Conservation (phyloP, 2,113 vertebrate genomes). For the Gulo gulo region DNA sequence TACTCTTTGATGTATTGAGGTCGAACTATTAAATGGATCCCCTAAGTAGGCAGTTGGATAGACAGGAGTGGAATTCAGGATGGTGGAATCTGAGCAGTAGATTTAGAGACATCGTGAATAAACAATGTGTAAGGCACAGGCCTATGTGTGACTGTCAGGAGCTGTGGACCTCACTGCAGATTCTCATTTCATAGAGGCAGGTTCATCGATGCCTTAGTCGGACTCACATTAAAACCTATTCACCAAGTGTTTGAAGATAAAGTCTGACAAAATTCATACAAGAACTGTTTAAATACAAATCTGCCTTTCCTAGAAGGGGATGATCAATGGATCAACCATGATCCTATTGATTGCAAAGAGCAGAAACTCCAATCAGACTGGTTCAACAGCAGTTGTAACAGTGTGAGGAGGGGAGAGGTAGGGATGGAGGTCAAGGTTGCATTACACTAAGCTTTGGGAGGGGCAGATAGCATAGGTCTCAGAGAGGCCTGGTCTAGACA, state of each 20-base stretch:
- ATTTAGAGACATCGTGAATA: neutral
- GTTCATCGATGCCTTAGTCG: neutral
- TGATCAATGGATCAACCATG: neutral
- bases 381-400: no score
- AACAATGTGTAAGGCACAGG: rapidly evolving
- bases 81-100: neutral
- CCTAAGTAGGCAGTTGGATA: neutral
- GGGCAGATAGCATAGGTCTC: neutral
- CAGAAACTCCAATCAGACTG: neutral
- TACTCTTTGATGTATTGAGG: no score
- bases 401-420: neutral
- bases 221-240: neutral
- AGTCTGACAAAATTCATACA: neutral
- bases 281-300: neutral
- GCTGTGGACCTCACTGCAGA: no score
- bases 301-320: neutral
- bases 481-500: neutral
- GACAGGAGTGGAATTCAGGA: no score
- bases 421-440: neutral
- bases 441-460: neutral
- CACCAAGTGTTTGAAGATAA: neutral
- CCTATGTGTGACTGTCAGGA: neutral
- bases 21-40: neutral
- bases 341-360: neutral
- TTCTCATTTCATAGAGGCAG: neutral